Base-by-base conservation (phyloP, 2,113 vertebrate genomes). In the Zosterops japonicus region DNA sequence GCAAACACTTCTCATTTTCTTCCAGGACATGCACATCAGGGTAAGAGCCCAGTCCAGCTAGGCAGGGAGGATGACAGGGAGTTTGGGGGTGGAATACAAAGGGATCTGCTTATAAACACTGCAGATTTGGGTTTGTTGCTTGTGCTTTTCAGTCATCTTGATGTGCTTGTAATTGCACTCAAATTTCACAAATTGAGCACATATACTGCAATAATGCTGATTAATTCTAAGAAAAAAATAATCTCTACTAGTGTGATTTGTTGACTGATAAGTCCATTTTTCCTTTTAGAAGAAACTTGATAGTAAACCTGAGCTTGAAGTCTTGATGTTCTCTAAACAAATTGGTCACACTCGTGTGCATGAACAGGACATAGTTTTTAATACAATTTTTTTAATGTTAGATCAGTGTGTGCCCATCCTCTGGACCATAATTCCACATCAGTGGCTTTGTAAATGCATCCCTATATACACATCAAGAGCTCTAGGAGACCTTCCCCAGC, bases 11-110 rank as follows among this genome's bases (percentile, higher is more conserved):
- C 99, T 99, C 42, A 97, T 98, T 94, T 99, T 99, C 97, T 99
- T 99, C 95, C 99, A 99, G 97, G 99, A 99, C 96, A 99, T 99
- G 98, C 99, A 99, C 78, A 99, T 99, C 95, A 97, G 99, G 97
- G 99, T 99, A 97, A 98, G 98, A 97, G 55, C 25, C 25, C 50
- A 21, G 9, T 36, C 11, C 12, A 74, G 0, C 23, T 19, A 52
- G 33, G 41, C 16, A 15, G 39, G 39, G 33, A 65, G 55, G 61
- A 39, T 29, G 19, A 42, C 33, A 63, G 63, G 63, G 60, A 56
- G 14, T 39, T 94, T 75, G 44, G 78, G 57, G 35, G 35, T 84
- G 28, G n/a, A 63, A 61, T 9, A 31, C 1, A 2, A 25, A 74
- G 24, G 21, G 35, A 27, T 61, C 24, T 80, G 50, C 18, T 68